phyloP scores from a whole-genome alignment of 2,888 invertebrate species.

The Sussaba pulchella region DNA sequence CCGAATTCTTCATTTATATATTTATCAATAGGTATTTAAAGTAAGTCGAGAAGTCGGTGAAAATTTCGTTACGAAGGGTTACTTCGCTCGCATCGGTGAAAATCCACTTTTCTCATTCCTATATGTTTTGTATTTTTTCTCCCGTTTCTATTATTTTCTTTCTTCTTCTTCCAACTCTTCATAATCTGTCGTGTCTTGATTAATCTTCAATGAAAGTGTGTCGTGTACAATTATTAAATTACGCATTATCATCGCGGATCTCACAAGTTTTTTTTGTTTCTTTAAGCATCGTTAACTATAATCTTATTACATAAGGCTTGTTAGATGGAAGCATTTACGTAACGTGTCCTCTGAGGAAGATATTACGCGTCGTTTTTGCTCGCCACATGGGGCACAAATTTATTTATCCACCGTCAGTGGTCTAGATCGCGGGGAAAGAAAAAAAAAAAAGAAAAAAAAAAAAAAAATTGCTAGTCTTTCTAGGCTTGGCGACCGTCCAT shows the following conservation, averaged over 20 bases:
- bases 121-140: constrained; percentile 1
- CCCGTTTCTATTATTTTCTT: constrained; percentile 16
- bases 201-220: constrained; percentile 31
- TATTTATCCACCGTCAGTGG: constrained; percentile 21
- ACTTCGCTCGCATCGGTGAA: constrained; percentile 67
- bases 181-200: constrained; percentile 8
- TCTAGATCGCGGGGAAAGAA: not conserved
- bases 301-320: constrained; percentile 76
- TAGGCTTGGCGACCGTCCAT: not conserved
- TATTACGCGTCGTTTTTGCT: constrained; percentile 50
- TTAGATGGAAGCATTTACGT: constrained; percentile 80
- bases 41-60: constrained; percentile 42
- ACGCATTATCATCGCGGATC: constrained; percentile 71
- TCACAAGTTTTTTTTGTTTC: constrained; percentile 62
- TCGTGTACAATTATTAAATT: constrained; percentile 62
- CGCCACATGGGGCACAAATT: constrained; percentile 18
- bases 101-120: constrained; percentile 33
- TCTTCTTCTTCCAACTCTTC: constrained; percentile 28
- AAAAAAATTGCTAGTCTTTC: constrained; percentile 1
- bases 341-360: constrained; percentile 65
- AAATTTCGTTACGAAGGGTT: constrained; percentile 63
- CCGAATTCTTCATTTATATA: constrained; percentile 4
- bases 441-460: no score
- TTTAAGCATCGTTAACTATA: constrained; percentile 73
- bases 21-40: constrained; percentile 65